Conservation (phyloP, 2,888 invertebrate species). For the Strigamia maritima region DNA sequence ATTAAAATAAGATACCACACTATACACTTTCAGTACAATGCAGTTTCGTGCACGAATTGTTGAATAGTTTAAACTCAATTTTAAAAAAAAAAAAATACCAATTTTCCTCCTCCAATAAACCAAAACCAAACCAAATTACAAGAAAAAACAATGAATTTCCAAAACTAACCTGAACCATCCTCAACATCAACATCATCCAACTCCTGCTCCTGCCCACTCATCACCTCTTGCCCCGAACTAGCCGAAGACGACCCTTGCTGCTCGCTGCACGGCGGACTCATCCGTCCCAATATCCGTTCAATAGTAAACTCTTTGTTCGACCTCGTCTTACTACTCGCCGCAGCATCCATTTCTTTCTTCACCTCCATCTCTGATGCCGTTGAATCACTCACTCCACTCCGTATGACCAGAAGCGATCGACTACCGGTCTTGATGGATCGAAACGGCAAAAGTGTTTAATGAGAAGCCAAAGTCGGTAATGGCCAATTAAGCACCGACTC, state of each 20-base stretch:
- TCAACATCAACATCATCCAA: background rate
- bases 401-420: background rate
- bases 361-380: background rate
- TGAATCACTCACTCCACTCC: no score
- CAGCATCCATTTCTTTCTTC: background rate
- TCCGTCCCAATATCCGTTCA: background rate
- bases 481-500: constrained; percentile 33
- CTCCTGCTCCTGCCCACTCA: background rate
- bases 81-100: no score
- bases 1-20: no score
- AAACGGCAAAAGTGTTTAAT: constrained; percentile 31
- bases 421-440: constrained; percentile 14
- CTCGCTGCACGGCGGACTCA: background rate
- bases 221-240: background rate
- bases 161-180: background rate
- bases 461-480: constrained; percentile 21
- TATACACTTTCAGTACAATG: no score
- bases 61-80: no score
- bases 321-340: background rate
- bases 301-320: background rate
- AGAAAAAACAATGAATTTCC: no score
- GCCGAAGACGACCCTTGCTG: background rate
- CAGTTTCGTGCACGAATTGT: no score
- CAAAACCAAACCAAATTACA: no score
- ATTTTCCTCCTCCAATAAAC: no score